Evolutionary conservation across 2,113 vertebrate genomes (phyloP), one percentile per base, ranked within the genome.

Genomic region (Nematolebias whitei): DNA sequence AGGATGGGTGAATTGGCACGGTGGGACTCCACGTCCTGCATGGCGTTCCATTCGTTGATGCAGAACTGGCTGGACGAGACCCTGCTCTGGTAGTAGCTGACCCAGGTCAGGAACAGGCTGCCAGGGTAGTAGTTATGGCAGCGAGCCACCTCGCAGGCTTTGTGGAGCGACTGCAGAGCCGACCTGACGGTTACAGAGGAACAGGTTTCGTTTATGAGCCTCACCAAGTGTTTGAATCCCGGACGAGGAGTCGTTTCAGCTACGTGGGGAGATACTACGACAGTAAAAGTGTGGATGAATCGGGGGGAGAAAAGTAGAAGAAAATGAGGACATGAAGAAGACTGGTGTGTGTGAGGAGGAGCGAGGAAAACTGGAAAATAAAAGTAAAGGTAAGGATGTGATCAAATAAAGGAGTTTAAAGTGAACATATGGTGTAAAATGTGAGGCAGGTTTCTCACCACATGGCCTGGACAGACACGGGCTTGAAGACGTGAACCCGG

Each of bases 401-500:
- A 64, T 15, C 38, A 43, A 39, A 49, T 26, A 47, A 49, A 32
- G 20, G 49, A 60, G 68, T 64, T 72, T 69, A 75, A 71, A 70
- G 61, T 60, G 22, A 53, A 63, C 16, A 13, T 20, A 22, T 6
- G 55, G 23, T 54, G 29, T 6, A 5, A 35, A 35, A 35, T 35
- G 5, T 35, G 32, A 8, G 10, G 38, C 53, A 41, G 40, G 22
- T 15, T 50, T 23, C 96, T 95, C 80, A 99, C 97, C 97, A 99
- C 96, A 99, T 99, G 51, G 98, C 97, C 85, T 99, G 98, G 12
- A 99, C 97, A 1, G 98, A 99, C 18, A 99, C 97, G 0, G 98
- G 97, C 83, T 99, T 99, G 91, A 99, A 99, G 78, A 99, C 93
- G 71, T 99, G 96, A 80, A 98, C 93, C 88, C 96, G 93, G 93